Base-by-base conservation (phyloP, 2,888 invertebrate genomes). In the Cantharis rustica region DNA sequence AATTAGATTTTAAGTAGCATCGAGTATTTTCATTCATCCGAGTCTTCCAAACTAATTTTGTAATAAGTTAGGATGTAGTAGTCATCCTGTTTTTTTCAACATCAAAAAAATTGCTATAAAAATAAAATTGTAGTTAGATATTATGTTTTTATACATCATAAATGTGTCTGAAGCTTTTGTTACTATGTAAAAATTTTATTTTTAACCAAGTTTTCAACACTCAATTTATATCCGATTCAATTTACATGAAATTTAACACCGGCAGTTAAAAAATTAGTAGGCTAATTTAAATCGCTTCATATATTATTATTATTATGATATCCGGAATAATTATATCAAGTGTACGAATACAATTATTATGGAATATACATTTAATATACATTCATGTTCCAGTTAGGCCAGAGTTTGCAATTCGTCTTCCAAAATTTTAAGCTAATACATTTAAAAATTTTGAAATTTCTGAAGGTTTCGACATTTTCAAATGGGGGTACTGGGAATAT, bases 11-110 rank as follows among this genome's bases (percentile, higher is more conserved):
- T 47, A 47, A 47, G 47, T 47, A 47, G 47, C 47, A 47, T 47
- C 47, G 47, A 47, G 47, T 47, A 47, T 47, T 47, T 47, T 47
- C 47, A 47, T 47, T 47, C 47, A 47, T 47, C 47, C 47, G 47
- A 47, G 47, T n/a, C 47, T 47, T 47, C 47, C 1, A 47, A 47
- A 47, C 47, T 47, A 66, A 66, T 66, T 66, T 66, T 23, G 64
- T 64, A 64, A 66, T 17, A 66, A 66, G 63, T 17, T 47, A 66
- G 64, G 64, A 66, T 66, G 64, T 66, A 66, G 64, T 66, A 66
- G 64, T 17, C 64, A 23, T 23, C 20, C 13, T 20, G 64, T 66
- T 20, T 23, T 20, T 66, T 47, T 7, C 47, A 7, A n/a, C 47
- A n/a, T 47, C n/a, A n/a, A 47, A 47, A 47, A 47, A 47, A 47